A percentile compares a stretch with the other conserved stretches of the same genome.
Conservation (phyloP, 1,140 invertebrate species). For the Tetramorium simillimum region DNA sequence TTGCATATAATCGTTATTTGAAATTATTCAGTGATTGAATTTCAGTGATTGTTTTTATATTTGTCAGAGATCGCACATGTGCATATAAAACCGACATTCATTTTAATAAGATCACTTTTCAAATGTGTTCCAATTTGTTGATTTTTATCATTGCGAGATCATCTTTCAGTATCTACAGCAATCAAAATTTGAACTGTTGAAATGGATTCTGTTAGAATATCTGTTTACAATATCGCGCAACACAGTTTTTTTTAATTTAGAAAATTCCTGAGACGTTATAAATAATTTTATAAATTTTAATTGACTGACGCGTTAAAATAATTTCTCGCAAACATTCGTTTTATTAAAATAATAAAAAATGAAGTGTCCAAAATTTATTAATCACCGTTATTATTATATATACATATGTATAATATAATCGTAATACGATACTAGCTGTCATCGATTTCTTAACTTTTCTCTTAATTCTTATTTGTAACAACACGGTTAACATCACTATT, state of each 20-base stretch:
- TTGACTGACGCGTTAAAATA: background rate
- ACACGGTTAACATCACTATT: background rate
- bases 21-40: background rate
- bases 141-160: background rate
- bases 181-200: background rate
- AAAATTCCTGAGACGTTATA: background rate
- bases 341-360: background rate
- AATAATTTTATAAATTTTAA: background rate
- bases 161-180: background rate
- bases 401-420: background rate
- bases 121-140: background rate
- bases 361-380: background rate
- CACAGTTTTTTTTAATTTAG: background rate
- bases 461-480: background rate
- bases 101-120: background rate
- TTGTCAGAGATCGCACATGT: background rate
- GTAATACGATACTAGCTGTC: background rate
- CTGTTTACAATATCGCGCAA: background rate
- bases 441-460: background rate
- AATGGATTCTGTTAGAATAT: slow-evolving; percentile 4
- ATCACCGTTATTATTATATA: background rate
- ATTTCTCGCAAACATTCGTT: background rate
- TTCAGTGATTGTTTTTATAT: background rate
- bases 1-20: background rate
- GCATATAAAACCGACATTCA: background rate